Percentiles rank a stretch among this genome's conserved stretches.
These are phyloP conservation scores for Brachionus manjavacas DNA, from an alignment of 1,140 invertebrate species.

Conservation along the genomic window DNA sequence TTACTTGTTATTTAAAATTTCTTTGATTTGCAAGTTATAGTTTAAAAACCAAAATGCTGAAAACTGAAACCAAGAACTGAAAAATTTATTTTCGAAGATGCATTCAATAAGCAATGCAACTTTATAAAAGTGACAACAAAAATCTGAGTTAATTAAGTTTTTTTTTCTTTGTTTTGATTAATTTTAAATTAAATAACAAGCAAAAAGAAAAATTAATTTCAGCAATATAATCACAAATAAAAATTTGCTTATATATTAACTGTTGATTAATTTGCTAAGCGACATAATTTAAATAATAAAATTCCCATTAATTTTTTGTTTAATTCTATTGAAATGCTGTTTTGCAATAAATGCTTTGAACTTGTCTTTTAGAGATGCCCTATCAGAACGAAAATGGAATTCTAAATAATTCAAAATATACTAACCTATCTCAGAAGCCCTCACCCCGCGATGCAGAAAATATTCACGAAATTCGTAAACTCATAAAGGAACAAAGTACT, in stretches of 20 bases:
- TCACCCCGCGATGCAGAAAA: conserved; percentile 2
- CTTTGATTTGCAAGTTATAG: too few species aligned
- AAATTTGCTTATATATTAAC: not conserved
- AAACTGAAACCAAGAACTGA: too few species aligned
- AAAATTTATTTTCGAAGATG: too few species aligned
- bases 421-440: not conserved
- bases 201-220: not conserved
- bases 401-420: not conserved
- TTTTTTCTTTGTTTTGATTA: too few species aligned
- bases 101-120: too few species aligned
- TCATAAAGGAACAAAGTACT: conserved; percentile 21
- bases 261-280: not conserved
- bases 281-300: conserved; percentile 13
- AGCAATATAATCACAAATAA: not conserved
- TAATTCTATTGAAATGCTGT: too few species aligned
- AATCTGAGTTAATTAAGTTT: too few species aligned
- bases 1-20: too few species aligned
- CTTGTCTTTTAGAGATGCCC: not conserved
- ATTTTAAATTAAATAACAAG: not conserved
- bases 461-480: conserved; percentile 29
- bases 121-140: too few species aligned
- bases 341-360: not conserved
- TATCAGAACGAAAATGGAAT: not conserved
- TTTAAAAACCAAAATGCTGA: too few species aligned
- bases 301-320: not conserved